A percentile compares a stretch with the other conserved stretches of the same genome.
These are phyloP conservation scores for Phlogophora meticulosa DNA, from an alignment of 2,888 invertebrate species.

Conservation along the genomic window DNA sequence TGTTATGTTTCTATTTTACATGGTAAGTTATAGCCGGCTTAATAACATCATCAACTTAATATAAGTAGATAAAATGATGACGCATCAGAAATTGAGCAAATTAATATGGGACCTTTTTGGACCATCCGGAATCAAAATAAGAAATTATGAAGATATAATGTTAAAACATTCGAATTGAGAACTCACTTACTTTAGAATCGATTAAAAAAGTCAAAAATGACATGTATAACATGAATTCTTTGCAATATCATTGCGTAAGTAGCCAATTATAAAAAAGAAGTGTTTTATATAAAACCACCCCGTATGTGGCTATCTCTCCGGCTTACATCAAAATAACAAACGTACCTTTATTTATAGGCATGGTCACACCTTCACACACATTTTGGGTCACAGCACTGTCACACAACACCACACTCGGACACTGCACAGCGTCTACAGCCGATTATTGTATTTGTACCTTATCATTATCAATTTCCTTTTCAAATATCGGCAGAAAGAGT, in stretches of 20 bases:
- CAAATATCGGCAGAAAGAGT: conserved; percentile 52
- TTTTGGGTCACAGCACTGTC: conserved; percentile 42
- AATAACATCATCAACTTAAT: too few species aligned
- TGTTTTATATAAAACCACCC: background rate
- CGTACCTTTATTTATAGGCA: conserved; percentile 54
- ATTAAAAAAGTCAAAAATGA: too few species aligned
- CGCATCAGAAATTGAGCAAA: too few species aligned
- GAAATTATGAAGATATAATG: too few species aligned
- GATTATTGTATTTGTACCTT: conserved; percentile 28
- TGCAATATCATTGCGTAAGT: background rate
- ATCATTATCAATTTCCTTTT: conserved; percentile 62
- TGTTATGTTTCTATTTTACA: too few species aligned
- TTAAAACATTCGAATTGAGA: too few species aligned
- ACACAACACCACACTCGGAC: conserved; percentile 42
- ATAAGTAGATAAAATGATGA: too few species aligned
- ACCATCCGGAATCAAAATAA: too few species aligned
- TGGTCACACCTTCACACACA: conserved; percentile 37
- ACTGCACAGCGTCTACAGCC: conserved; percentile 34
- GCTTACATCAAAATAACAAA: background rate
- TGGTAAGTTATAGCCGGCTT: too few species aligned
- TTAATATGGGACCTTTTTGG: too few species aligned
- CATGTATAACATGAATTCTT: too few species aligned
- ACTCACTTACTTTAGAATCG: too few species aligned
- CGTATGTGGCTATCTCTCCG: fast-evolving
- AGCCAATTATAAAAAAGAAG: background rate